Evolutionary conservation across 1,140 invertebrate genomes (phyloP), one percentile per base, ranked within the genome.

Genomic region (Drosophila biarmipes): DNA sequence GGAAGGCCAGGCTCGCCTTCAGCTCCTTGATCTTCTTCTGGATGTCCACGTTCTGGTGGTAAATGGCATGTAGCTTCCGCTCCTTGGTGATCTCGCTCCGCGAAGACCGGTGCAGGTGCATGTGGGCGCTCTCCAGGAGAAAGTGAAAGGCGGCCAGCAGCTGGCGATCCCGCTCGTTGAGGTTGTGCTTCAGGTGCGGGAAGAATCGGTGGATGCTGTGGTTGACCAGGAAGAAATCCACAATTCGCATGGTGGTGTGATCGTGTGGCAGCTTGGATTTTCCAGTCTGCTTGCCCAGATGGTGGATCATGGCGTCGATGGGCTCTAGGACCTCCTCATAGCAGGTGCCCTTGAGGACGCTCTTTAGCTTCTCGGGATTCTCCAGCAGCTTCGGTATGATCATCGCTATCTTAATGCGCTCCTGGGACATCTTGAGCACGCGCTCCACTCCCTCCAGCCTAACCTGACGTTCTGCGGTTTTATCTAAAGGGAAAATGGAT

Each of bases 221-320:
- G n/a, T 89, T 68, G 0, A 11, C n/a, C 14, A 80, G 57, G 19
- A 89, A 89, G 21, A 71, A 89, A 11, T 80, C 64, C 0, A 89
- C 69, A 2, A 73, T 58, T 0, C 17, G 29, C 6, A 89, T 52
- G 0, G 81, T 54, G n/a, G 61, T 63, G 6, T 55, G 49, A 46
- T 89, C 56, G 4, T 84, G 24, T 4, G 64, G 66, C 1, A 78
- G 17, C 19, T 42, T 69, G 0, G 42, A 51, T n/a, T 45, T 45
- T 11, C 63, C 63, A 11, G 59, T 64, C n/a, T 67, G 63, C 19
- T 34, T 35, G 2, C 63, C 63, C 12, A 67, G 45, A 0, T 51
- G 35, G 4, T 21, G 37, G 15, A 67, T 67, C 63, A 67, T 64
- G 6, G 6, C 27, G 5, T 75, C 66, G 15, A 86, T 34, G 6